phyloP scores from a whole-genome alignment of 1,140 invertebrate species.

The Drosophila subobscura region DNA sequence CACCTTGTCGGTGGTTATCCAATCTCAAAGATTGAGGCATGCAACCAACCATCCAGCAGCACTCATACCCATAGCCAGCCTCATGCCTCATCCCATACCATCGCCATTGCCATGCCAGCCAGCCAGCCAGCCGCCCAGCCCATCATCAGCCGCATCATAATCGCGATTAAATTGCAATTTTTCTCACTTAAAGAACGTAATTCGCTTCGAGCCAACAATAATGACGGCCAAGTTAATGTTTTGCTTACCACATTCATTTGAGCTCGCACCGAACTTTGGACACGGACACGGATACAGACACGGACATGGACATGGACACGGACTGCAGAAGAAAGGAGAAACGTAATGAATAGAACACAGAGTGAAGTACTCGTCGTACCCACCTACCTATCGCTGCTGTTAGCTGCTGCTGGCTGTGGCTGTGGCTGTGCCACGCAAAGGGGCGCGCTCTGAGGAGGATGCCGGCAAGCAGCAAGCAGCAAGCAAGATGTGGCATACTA shows the following conservation, averaged over 20 bases:
- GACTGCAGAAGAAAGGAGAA: slow-evolving; percentile 16
- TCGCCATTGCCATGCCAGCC: slow-evolving; percentile 5
- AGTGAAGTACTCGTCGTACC: slow-evolving; percentile 17
- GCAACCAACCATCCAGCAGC: background rate
- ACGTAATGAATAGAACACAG: slow-evolving; percentile 33
- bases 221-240: slow-evolving; percentile 60
- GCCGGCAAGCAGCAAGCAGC: too few relatives aligned
- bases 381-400: background rate
- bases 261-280: slow-evolving; percentile 47
- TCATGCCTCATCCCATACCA: background rate
- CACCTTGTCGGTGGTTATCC: too few relatives aligned
- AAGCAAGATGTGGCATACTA: slow-evolving; percentile 21
- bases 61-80: background rate
- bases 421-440: slow-evolving; percentile 3
- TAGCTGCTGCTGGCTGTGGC: too few relatives aligned
- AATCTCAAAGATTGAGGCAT: too few relatives aligned
- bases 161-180: slow-evolving; percentile 77
- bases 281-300: slow-evolving; percentile 16
- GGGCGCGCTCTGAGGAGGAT: background rate
- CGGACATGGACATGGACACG: slow-evolving; percentile 9
- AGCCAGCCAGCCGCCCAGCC: background rate
- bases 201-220: slow-evolving; percentile 53
- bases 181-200: slow-evolving; percentile 68
- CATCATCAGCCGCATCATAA: slow-evolving; percentile 55
- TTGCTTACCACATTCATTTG: slow-evolving; percentile 59